phyloP scores from a whole-genome alignment of 2,797 vertebrate species.

The Molossus alvarezi region DNA sequence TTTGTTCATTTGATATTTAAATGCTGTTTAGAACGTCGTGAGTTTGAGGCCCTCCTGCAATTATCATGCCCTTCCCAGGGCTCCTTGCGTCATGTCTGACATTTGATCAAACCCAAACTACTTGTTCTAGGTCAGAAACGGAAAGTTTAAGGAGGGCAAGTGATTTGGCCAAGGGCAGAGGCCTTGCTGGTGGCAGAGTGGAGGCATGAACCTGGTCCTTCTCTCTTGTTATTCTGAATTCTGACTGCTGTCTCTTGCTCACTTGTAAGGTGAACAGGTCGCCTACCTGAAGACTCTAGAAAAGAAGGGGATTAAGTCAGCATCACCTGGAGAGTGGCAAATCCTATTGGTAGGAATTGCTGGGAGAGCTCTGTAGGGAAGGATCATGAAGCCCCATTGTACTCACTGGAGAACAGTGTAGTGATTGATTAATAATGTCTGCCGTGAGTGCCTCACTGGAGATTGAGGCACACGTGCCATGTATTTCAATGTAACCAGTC shows the following conservation, averaged over 20 bases:
- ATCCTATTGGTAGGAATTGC: not conserved
- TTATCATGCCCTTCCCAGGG: not conserved
- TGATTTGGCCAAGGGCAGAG: not conserved
- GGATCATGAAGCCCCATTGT: not conserved
- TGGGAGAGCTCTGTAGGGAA: not conserved
- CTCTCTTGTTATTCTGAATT: not conserved
- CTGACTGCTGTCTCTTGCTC: not conserved
- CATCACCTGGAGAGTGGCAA: not conserved
- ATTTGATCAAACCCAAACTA: slow-evolving; percentile 28
- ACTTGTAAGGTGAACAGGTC: not conserved
- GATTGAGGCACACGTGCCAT: not conserved
- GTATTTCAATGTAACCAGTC: not conserved
- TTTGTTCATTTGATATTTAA: slow-evolving; percentile 46
- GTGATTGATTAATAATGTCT: slow-evolving; percentile 1
- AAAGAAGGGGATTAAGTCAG: not conserved
- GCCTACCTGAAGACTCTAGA: not conserved
- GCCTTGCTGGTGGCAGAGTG: not conserved
- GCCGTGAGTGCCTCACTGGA: not conserved
- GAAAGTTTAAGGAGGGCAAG: not conserved
- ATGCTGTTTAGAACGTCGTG: not conserved
- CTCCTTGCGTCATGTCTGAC: not conserved
- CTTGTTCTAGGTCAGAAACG: not conserved
- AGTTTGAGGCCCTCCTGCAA: not conserved
- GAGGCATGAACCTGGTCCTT: not conserved
- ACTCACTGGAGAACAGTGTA: not conserved